Base-by-base conservation (phyloP, 2,113 vertebrate species). In the Paraplagusia blochii region DNA sequence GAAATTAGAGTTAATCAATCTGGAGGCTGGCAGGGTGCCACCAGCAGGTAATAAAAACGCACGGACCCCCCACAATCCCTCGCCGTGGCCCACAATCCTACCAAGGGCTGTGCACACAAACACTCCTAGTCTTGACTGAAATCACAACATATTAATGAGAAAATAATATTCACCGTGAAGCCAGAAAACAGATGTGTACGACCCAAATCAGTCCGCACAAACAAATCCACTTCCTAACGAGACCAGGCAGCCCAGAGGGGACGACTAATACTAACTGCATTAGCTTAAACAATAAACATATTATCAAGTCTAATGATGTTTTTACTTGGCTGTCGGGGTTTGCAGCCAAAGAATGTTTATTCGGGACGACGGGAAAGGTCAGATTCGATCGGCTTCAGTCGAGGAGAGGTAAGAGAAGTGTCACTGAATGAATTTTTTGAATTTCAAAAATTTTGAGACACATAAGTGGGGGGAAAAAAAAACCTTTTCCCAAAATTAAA, bases 281-380 rank as follows among this genome's bases (percentile, higher is more conserved):
- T 74, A 73, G 57, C 69, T 80, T 72, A 40, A 63, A 85, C 76
- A 86, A 86, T 84, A 85, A 87, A 88, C 82, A 87, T 68, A 84
- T 82, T 79, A 82, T 60, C 42, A 47, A 44, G 42, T 59, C 49
- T 85, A 84, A 88, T 82, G 79, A 83, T 72, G 79, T 77, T 70
- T 62, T 62, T 57, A 48, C 63, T 50, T 75, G 72, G 69, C 46
- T 46, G 63, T n/a, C 52, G 58, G 53, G 66, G 58, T 61, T 50
- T 9, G 60, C 44, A 64, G 52, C 58, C 62, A 45, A 59, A 67
- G 76, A 54, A 64, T 9, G 53, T 81, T 64, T 58, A 62, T 74
- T 66, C 45, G 43, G 2, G 50, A 10, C n/a, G n/a, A n/a, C n/a
- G n/a, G 50, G 60, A 70, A 55, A 59, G 83, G 80, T 77, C 63